Conservation (phyloP, 2,113 vertebrate species). For the Pelecanus crispus region DNA sequence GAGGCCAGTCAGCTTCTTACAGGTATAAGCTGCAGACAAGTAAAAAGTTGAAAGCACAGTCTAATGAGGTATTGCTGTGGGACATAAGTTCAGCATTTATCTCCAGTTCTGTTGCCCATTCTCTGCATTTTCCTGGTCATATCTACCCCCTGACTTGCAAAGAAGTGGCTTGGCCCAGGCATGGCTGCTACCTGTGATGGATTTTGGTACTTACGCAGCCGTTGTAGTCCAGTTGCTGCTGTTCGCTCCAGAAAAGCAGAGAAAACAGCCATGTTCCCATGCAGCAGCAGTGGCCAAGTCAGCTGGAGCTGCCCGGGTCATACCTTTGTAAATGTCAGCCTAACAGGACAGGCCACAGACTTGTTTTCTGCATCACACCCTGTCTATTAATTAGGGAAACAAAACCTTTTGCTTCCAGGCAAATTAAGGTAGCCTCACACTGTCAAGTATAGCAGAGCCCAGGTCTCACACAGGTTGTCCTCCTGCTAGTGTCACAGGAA, state of each 20-base stretch:
- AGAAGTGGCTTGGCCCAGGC: neutral
- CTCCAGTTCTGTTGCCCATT: neutral
- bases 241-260: neutral
- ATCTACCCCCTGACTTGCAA: neutral
- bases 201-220: neutral
- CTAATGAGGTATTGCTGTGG: neutral
- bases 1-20: neutral
- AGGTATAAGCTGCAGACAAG: neutral
- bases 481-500: neutral
- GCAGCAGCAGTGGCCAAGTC: neutral
- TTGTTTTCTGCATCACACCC: neutral
- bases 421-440: neutral
- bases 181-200: neutral
- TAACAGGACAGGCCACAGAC: neutral
- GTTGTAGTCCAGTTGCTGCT: neutral
- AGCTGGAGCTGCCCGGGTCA: neutral
- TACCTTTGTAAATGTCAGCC: neutral
- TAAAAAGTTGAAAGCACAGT: neutral
- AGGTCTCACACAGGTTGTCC: neutral
- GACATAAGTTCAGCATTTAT: neutral
- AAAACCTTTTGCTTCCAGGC: neutral
- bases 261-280: rapidly evolving
- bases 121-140: neutral
- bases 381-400: neutral
- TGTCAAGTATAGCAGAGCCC: rapidly evolving